Evolutionary conservation across 2,888 invertebrate species (phyloP), one percentile per base, ranked within the genome.

Genomic region (Andrena bucephala): DNA sequence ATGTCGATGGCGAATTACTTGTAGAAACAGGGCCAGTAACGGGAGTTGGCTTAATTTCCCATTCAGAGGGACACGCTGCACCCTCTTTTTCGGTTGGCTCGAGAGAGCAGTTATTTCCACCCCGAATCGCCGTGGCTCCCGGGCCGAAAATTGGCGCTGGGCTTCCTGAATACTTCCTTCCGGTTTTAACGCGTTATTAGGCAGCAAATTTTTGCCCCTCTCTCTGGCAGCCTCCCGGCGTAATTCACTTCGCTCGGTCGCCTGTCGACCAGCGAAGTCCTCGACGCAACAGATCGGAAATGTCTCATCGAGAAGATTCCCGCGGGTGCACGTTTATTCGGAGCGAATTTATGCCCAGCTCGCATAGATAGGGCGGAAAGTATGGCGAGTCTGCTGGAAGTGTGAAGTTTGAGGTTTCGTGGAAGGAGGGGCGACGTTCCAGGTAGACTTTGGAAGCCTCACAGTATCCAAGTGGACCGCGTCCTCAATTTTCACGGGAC

Each of bases 161-260:
- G 57, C 65, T 84, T 77, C 36, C 71, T 27, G 77, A 77, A 84
- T 60, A 63, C 63, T 84, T 74, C 74, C 77, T 84, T 84, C 80
- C 84, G 78, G 73, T 62, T 76, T 84, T 73, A 77, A 77, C 80
- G 71, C 77, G 84, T 72, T 73, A 79, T 76, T 79, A 78, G 69
- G 57, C 75, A 54, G 50, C 10, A 52, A 42, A 77, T 69, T 74
- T 67, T 62, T 71, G 24, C 54, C 65, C 7, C 20, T 27, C 50
- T 24, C 54, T 48, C 78, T 65, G 59, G 52, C 69, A 66, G 16
- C 42, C 8, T 20, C 65, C 36, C 36, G 48, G 7, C 24, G 66
- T 71, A 80, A 80, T 80, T 80, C 66, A 71, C 72, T 60, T 62
- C 42, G 7, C 20, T 13, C 10, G 42, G 42, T 42, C 42, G 42